Conservation (phyloP, 2,888 invertebrate species). For the Hydraecia micacea region DNA sequence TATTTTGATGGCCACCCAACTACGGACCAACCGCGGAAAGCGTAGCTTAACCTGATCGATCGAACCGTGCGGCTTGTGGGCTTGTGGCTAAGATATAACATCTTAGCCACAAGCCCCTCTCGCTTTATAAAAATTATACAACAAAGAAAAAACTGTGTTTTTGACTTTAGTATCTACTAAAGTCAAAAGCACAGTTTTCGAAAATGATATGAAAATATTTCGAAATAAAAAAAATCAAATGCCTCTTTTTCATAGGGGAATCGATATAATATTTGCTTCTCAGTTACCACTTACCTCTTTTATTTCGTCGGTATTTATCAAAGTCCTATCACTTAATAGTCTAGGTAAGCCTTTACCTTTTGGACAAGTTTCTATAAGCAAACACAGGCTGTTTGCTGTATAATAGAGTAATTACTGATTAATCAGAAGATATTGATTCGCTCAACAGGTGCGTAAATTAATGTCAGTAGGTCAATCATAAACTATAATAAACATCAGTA, state of each 20-base stretch:
- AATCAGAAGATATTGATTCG: slow-evolving; percentile 23
- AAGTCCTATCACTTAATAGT: neutral
- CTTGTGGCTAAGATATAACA: no score
- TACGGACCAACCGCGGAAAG: no score
- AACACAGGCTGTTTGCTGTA: slow-evolving; percentile 4
- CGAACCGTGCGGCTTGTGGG: no score
- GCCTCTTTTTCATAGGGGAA: neutral
- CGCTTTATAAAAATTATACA: neutral
- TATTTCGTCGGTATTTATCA: neutral
- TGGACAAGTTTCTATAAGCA: neutral
- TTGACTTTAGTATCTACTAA: no score
- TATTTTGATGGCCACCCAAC: no score
- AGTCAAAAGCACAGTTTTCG: no score
- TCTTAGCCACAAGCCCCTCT: no score
- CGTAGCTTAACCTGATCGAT: no score
- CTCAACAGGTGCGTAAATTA: slow-evolving; percentile 33
- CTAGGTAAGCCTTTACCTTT: neutral
- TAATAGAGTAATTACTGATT: slow-evolving; percentile 15
- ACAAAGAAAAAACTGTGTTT: no score
- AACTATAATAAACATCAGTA: neutral
- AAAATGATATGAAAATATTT: no score
- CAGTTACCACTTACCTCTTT: neutral
- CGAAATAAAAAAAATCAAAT: no score
- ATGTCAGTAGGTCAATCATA: slow-evolving; percentile 40
- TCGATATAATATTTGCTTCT: neutral